Base-by-base conservation (phyloP, 2,888 invertebrate species). In the Chaetogeoica ovagalla region DNA sequence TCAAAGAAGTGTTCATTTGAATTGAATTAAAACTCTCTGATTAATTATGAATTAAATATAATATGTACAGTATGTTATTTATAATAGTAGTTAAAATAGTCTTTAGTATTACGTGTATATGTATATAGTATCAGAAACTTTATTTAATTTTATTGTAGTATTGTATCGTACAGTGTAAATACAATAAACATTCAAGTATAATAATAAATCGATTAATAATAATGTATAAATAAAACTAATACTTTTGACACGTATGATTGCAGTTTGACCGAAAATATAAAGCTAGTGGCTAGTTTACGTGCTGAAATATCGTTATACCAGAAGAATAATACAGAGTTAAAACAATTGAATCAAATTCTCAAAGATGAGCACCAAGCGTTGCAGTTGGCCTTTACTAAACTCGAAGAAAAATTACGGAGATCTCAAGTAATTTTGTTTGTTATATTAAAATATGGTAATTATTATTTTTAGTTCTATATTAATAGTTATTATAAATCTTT, bases 301-400 rank as follows among this genome's bases (percentile, higher is more conserved):
- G 91, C 91, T 63, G 94, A 94, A 87, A 91, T 94, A 75, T 89
- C 91, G 84, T 89, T 92, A 89, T 90, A 92, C 84, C 90, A 91
- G 85, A 90, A 89, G 82, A 92, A 90, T 84, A 90, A 93, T 86
- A 89, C 89, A 82, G 94, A 94, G 86, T 86, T 95, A 73, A 92
- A 95, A 87, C 91, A 91, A 83, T 88, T 95, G 17, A 96, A 96
- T 87, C 94, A 96, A 88, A 91, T 95, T 84, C 87, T 98, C 81
- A 90, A 93, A 85, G 98, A 98, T 87, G 98, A 98, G 87, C 94
- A 97, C 86, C 95, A 96, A 86, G 96, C 97, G 0, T 87, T 97
- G 82, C 97, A 97, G 85, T 89, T 98, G 83, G 95, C 96, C 3
- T 97, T 94, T 87, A 91, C 92, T 81, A 90, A 95, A 13, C 88